phyloP scores from a whole-genome alignment of 2,113 vertebrate species.

The Cryptomyrus ogoouensis region DNA sequence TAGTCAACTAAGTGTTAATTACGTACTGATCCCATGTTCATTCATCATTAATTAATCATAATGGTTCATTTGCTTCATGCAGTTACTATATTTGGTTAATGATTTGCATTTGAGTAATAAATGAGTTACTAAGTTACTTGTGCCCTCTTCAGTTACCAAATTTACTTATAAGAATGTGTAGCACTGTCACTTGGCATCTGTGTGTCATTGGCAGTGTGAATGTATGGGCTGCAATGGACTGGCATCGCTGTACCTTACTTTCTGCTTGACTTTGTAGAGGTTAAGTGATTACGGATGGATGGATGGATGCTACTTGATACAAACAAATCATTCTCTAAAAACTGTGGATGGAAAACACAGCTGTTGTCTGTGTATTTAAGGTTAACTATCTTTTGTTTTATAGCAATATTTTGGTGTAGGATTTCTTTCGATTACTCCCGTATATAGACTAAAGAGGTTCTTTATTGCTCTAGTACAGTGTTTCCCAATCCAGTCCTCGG shows the following conservation, averaged over 20 bases:
- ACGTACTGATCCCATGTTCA: not conserved
- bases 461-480: constrained; percentile 10
- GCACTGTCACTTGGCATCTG: not conserved
- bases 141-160: not conserved
- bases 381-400: not conserved
- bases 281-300: not conserved
- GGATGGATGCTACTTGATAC: not conserved
- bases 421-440: constrained; percentile 7
- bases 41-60: not conserved
- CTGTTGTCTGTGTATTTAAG: not conserved
- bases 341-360: not conserved
- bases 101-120: not conserved
- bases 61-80: not conserved
- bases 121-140: not conserved
- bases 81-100: not conserved
- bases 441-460: not conserved
- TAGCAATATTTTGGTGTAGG: not conserved
- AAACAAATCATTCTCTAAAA: not conserved
- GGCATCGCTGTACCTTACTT: not conserved
- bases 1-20: not conserved
- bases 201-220: not conserved
- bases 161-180: not conserved
- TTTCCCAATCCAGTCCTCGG: not conserved
- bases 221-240: not conserved
- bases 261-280: not conserved